Percentiles rank a stretch among this genome's conserved stretches.
Evolutionary conservation across 2,113 vertebrate species (phyloP).

Genomic region (Lophotis ruficrista): DNA sequence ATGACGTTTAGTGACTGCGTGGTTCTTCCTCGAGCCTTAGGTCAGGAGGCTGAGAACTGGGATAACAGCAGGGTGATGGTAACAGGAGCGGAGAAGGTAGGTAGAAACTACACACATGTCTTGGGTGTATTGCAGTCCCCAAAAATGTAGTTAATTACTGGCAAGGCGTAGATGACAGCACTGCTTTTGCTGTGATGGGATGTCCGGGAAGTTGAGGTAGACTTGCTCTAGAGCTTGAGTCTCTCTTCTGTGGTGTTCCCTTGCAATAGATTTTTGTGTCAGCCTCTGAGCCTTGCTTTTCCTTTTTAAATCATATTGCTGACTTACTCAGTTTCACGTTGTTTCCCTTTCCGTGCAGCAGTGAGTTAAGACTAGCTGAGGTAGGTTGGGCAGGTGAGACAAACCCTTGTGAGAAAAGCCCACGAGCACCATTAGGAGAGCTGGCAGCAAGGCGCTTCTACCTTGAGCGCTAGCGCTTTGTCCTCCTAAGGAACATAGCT

Average conservation of each 20-base stretch:
- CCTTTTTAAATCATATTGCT: background rate
- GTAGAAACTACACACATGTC: background rate
- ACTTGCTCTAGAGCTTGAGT: background rate
- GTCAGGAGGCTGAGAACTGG: background rate
- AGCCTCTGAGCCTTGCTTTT: background rate
- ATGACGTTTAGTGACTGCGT: background rate
- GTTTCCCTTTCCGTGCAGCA: background rate
- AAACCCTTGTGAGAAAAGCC: background rate
- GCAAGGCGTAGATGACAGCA: background rate
- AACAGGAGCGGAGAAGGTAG: background rate
- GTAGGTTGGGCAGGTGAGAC: background rate
- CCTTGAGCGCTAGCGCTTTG: background rate
- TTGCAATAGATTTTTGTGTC: background rate
- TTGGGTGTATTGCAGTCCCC: background rate
- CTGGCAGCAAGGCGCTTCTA: background rate
- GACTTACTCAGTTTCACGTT: fast-evolving
- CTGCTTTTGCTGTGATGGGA: background rate
- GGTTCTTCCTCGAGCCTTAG: background rate
- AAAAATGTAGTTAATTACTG: background rate
- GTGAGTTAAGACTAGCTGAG: background rate
- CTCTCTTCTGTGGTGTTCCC: background rate
- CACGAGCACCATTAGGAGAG: fast-evolving
- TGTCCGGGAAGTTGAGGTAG: background rate
- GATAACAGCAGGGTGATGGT: background rate
- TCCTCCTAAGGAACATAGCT: background rate